Conservation (phyloP, 2,888 invertebrate species). For the Therioaphis trifolii region DNA sequence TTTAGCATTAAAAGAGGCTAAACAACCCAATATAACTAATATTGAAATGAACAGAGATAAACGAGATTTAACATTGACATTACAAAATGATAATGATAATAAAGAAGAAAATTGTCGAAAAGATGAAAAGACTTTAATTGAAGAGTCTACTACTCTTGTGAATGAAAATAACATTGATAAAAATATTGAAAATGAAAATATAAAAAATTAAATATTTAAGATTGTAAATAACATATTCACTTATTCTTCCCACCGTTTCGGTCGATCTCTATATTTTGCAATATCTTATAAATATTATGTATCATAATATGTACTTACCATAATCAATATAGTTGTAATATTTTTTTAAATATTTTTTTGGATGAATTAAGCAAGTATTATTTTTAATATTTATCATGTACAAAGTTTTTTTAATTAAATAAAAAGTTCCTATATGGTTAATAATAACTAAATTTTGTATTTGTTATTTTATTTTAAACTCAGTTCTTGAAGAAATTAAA, state of each 20-base stretch:
- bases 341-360: conserved; percentile 38
- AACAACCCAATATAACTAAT: conserved; percentile 47
- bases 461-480: conserved; percentile 30
- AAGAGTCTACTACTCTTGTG: not conserved
- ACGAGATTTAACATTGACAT: conserved; percentile 64
- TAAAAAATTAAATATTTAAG: conserved; percentile 17
- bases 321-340: conserved; percentile 23
- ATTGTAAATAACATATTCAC: not conserved
- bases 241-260: not conserved
- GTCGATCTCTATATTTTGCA: conserved; percentile 52
- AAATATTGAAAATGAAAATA: conserved; percentile 1
- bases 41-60: conserved; percentile 65
- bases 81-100: conserved; percentile 25
- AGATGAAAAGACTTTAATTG: conserved; percentile 40
- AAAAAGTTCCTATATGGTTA: conserved; percentile 56
- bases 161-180: conserved; percentile 15
- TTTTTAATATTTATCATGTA: conserved; percentile 27
- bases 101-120: conserved; percentile 68
- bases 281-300: conserved; percentile 26
- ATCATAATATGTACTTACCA: conserved; percentile 22
- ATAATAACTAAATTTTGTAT: conserved; percentile 18
- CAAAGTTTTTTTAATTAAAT: conserved; percentile 25
- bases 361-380: conserved; percentile 15
- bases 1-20: conserved; percentile 56
- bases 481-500: not conserved